Percentiles rank a stretch among this genome's conserved stretches.
phyloP scores from a whole-genome alignment of 53 echinoderm and acorn worm species.

The Paracentrotus lividus region DNA sequence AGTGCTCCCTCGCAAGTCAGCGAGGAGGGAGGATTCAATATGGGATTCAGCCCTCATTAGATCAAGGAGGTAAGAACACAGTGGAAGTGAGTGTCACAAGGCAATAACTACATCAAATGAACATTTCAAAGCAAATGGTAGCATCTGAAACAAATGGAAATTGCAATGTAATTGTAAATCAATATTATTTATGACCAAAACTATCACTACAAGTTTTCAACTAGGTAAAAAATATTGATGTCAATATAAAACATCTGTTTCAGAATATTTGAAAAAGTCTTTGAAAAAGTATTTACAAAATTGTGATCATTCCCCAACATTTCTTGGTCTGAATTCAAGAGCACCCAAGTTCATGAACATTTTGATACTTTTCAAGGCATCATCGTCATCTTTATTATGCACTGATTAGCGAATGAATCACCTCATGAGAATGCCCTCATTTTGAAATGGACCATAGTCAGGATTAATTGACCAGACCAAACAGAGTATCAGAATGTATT shows the following conservation, averaged over 20 bases:
- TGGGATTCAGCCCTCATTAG: slow-evolving; percentile 63
- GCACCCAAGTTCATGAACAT: background rate
- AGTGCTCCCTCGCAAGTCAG: slow-evolving; percentile 44
- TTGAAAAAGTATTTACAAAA: no score
- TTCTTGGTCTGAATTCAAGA: background rate
- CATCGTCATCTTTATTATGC: background rate
- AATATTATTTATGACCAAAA: background rate
- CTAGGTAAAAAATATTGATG: background rate
- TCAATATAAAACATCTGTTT: background rate
- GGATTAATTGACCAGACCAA: slow-evolving; percentile 26
- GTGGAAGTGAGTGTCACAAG: background rate
- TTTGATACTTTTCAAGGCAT: background rate
- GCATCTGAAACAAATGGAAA: background rate
- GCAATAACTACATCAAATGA: background rate
- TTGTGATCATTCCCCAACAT: background rate
- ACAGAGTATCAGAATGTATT: slow-evolving; percentile 2
- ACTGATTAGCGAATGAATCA: background rate
- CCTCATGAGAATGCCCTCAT: background rate
- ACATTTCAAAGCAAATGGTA: background rate
- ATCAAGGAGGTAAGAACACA: slow-evolving; percentile 33
- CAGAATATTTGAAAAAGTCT: no score
- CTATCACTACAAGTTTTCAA: background rate
- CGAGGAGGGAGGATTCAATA: slow-evolving; percentile 47
- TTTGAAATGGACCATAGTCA: background rate
- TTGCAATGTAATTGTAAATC: background rate